A percentile compares a stretch with the other conserved stretches of the same genome.
Conservation (phyloP, 2,797 vertebrate species). For the Falco biarmicus region DNA sequence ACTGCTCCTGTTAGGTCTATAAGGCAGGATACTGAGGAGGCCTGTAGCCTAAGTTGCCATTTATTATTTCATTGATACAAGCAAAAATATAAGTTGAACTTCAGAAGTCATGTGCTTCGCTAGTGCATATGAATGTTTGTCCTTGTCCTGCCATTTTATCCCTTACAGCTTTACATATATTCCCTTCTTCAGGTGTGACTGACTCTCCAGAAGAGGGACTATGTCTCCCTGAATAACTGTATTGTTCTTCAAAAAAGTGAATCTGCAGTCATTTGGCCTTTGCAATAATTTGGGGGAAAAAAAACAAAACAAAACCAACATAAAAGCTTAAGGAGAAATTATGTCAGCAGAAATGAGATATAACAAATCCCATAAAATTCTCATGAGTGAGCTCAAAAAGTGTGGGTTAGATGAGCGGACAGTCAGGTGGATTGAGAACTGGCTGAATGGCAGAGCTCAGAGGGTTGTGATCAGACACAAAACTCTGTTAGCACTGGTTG, state of each 20-base stretch:
- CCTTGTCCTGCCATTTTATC: background rate
- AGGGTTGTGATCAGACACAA: no score
- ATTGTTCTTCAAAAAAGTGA: background rate
- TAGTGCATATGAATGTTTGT: background rate
- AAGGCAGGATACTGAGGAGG: background rate
- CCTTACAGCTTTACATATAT: accelerated
- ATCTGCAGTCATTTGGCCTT: background rate
- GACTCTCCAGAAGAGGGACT: background rate
- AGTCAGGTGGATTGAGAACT: no score
- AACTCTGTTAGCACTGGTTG: background rate
- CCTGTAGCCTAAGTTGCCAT: background rate
- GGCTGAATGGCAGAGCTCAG: no score
- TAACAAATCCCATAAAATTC: no score
- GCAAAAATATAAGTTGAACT: background rate
- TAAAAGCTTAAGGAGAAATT: background rate
- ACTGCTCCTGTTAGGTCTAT: background rate
- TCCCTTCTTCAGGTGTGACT: background rate
- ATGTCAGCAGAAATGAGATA: background rate
- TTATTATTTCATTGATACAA: background rate
- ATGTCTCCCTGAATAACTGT: background rate
- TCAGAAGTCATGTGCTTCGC: background rate
- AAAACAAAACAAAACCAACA: background rate
- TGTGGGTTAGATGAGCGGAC: no score
- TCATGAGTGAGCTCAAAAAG: no score
- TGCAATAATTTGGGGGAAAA: background rate